Evolutionary conservation across 2,888 invertebrate genomes (phyloP), one percentile per base, ranked within the genome.

Genomic region (Carabus problematicus): DNA sequence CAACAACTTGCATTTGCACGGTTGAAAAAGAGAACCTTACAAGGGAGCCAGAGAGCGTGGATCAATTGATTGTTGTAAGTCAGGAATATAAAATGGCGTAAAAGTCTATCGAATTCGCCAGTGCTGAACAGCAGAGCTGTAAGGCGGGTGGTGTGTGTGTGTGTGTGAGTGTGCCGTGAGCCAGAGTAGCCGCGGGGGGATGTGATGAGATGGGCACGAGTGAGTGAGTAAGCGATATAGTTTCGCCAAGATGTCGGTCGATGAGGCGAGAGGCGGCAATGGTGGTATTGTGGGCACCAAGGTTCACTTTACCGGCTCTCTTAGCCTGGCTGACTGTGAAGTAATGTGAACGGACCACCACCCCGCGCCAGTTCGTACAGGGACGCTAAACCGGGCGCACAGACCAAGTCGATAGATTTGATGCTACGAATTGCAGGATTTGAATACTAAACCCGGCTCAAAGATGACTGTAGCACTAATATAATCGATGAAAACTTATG

Each of bases 231-330:
- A 12, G 12, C 18, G 16, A 52, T 52, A 52, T 16, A 9, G 19
- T 16, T 52, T 52, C 16, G 52, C 52, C 52, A 52, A 52, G 52
- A 52, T 52, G 52, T 52, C 52, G 52, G 52, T 52, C 52, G 52
- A 52, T 52, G 52, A 52, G 19, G 9, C 2, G 45, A 11, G 16
- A 16, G 16, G 14, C 19, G 52, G 19, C 16, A 14, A 47, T n/a
- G 16, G 14, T 19, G 19, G 52, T n/a, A 52, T 52, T 52, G 52
- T 52, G 52, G 16, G 47, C 12, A 47, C 47, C 47, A n/a, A n/a
- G n/a, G 29, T 29, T 29, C 29, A 19, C 12, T 52, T 16, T 52
- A 52, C 52, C 45, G 45, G 45, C 45, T 45, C 52, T 18, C 52
- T 45, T 16, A 12, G 52, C 14, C 19, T 1, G 1, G 2, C 45